Evolutionary conservation across 2,797 vertebrate species (phyloP).

Genomic region (Rhynchonycteris naso): DNA sequence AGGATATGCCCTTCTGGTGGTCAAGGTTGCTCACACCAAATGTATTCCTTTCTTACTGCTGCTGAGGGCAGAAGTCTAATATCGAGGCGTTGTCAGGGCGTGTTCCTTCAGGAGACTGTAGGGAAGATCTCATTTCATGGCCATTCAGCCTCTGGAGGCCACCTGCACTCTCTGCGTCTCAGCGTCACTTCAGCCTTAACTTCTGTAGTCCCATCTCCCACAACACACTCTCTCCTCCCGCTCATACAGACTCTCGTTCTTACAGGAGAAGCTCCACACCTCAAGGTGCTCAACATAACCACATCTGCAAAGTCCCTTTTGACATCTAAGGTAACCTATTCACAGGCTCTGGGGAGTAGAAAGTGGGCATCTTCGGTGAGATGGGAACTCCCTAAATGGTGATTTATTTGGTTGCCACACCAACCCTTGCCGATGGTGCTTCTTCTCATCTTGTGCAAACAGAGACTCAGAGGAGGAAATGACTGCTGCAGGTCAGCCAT

Average conservation of each 20-base stretch:
- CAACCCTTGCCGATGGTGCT: neutral
- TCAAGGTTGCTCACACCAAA: rapidly evolving
- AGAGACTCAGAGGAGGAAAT: neutral
- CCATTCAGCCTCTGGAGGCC: neutral
- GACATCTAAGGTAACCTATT: neutral
- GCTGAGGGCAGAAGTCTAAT: neutral
- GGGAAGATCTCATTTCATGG: neutral
- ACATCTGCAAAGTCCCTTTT: neutral
- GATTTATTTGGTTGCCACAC: neutral
- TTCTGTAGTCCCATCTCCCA: rapidly evolving
- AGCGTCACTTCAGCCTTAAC: neutral
- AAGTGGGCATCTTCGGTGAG: neutral
- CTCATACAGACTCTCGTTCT: neutral
- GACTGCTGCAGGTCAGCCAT: too few relatives aligned
- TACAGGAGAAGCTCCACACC: neutral
- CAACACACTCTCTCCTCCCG: too few relatives aligned
- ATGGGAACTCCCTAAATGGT: neutral
- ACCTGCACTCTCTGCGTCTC: neutral
- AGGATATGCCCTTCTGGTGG: neutral
- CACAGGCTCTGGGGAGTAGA: neutral
- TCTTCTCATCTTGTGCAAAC: neutral
- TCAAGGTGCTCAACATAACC: neutral
- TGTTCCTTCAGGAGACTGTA: neutral
- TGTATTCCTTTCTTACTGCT: neutral
- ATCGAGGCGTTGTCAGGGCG: neutral